phyloP scores from a whole-genome alignment of 2,113 vertebrate genomes.

The Orycteropus afer region DNA sequence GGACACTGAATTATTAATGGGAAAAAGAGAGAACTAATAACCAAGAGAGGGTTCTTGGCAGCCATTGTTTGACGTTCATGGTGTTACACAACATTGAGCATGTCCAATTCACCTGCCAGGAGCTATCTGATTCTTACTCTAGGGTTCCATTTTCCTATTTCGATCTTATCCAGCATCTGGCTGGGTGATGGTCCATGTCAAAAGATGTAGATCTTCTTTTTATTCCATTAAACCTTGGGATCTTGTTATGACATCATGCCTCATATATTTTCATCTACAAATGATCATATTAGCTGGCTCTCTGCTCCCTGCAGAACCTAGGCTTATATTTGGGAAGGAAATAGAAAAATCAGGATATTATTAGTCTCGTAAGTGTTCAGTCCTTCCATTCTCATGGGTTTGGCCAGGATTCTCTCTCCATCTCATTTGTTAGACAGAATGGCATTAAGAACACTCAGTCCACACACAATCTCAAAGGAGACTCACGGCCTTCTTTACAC shows the following conservation, averaged over 20 bases:
- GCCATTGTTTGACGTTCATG: constrained; percentile 43
- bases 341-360: constrained; percentile 17
- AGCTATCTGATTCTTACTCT: constrained; percentile 67
- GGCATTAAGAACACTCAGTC: neutral
- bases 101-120: constrained; percentile 69
- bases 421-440: constrained; percentile 18
- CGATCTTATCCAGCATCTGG: constrained; percentile 62
- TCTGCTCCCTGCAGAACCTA: constrained; percentile 31
- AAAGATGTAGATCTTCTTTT: constrained; percentile 51
- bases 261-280: constrained; percentile 65
- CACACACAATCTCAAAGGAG: neutral
- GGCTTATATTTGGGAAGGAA: constrained; percentile 47
- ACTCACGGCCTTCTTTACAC: neutral
- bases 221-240: constrained; percentile 56
- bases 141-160: constrained; percentile 67
- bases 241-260: constrained; percentile 46
- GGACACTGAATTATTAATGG: constrained; percentile 68
- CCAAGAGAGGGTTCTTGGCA: constrained; percentile 74
- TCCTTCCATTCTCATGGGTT: neutral
- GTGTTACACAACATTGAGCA: constrained; percentile 59
- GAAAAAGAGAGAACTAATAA: constrained; percentile 65
- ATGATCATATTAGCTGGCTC: constrained; percentile 13
- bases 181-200: constrained; percentile 62
- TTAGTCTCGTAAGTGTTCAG: neutral
- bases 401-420: neutral